Percentiles rank a stretch among this genome's conserved stretches.
Evolutionary conservation across 2,797 vertebrate genomes (phyloP).

Genomic region (Lerista edwardsae): DNA sequence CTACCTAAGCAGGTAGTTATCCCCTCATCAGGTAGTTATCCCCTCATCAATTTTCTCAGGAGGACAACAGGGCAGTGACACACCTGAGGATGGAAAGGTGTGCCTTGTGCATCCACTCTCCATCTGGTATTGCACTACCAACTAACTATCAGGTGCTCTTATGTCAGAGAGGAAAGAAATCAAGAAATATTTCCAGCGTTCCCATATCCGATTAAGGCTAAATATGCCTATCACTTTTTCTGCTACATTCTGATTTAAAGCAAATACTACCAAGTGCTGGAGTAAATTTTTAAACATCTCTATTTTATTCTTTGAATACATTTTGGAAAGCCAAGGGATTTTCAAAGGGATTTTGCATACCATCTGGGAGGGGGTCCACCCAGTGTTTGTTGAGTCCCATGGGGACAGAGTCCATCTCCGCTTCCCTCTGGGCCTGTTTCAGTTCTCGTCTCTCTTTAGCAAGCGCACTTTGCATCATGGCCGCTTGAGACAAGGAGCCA

Average conservation of each 20-base stretch:
- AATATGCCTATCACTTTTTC: not conserved
- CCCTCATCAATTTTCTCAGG: not conserved
- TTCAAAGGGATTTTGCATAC: slow-evolving; percentile 68
- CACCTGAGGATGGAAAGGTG: not conserved
- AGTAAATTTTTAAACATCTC: not conserved
- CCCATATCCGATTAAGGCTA: not conserved
- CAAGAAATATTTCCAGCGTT: not conserved
- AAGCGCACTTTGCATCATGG: slow-evolving; percentile 99
- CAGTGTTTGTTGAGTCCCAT: slow-evolving; percentile 99
- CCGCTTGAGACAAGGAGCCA: slow-evolving; percentile 95
- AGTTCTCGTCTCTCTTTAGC: slow-evolving; percentile 95
- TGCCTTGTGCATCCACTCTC: not conserved
- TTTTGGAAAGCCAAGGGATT: not conserved
- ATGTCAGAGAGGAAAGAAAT: not conserved
- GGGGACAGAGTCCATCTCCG: slow-evolving; percentile 99
- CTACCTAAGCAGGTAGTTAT: not conserved
- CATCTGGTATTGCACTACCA: no score
- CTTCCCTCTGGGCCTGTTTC: slow-evolving; percentile 96
- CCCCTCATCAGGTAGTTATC: not conserved
- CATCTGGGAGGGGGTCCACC: slow-evolving; percentile 97
- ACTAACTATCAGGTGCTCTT: no score
- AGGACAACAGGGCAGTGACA: not conserved
- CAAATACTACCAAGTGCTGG: not conserved
- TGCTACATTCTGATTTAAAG: not conserved
- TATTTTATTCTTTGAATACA: not conserved